Evolutionary conservation across 2,797 vertebrate genomes (phyloP).

Genomic region (Periparus ater): DNA sequence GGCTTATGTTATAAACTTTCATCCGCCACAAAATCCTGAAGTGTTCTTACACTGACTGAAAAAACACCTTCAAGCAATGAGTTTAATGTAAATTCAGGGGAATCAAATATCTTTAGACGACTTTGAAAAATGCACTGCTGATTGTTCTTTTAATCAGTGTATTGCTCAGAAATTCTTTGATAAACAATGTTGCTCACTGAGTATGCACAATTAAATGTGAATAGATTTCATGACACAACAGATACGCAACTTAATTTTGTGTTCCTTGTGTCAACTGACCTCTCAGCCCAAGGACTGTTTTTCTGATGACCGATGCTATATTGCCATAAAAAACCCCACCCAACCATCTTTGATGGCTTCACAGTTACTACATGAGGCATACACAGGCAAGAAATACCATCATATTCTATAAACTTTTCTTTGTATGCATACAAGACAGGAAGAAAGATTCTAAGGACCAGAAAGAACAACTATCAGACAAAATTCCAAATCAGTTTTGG

Average conservation of each 20-base stretch:
- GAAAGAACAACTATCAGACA: background rate
- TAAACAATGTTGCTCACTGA: background rate
- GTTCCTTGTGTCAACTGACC: background rate
- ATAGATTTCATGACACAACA: background rate
- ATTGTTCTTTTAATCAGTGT: background rate
- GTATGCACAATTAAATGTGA: background rate
- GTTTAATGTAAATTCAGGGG: conserved; percentile 33
- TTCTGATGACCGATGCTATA: background rate
- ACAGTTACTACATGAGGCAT: background rate
- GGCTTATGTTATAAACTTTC: conserved; percentile 41
- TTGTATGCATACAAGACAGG: background rate
- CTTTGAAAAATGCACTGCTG: background rate
- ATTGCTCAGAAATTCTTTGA: background rate
- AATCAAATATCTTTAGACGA: background rate
- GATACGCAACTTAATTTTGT: background rate
- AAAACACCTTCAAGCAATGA: conserved; percentile 33
- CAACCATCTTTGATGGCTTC: background rate
- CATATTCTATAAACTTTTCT: background rate
- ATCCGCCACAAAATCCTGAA: conserved; percentile 30
- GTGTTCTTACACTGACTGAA: background rate
- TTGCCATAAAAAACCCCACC: background rate
- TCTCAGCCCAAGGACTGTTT: background rate
- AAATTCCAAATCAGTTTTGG: background rate
- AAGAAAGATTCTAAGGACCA: background rate
- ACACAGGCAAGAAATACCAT: background rate